A percentile compares a stretch with the other conserved stretches of the same genome.
Evolutionary conservation across 2,888 invertebrate species (phyloP).

Genomic region (Hecatera dysodea): DNA sequence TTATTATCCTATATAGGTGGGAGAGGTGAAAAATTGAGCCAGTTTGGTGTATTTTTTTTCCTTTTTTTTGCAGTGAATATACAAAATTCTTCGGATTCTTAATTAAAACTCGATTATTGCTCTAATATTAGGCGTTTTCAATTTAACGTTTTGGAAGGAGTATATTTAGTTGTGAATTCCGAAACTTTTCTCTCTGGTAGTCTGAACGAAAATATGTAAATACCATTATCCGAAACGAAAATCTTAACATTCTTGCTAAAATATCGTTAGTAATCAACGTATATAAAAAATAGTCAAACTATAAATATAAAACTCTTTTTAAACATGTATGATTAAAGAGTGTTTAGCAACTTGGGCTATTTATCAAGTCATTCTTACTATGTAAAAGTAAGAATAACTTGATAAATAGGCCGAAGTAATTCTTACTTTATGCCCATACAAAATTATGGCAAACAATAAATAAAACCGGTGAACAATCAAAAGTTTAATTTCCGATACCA

Average conservation of each 20-base stretch:
- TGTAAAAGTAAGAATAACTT: too few relatives aligned
- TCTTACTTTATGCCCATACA: constrained; percentile 24
- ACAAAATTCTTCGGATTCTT: constrained; percentile 22
- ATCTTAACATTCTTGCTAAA: too few relatives aligned
- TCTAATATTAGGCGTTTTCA: neutral
- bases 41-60: constrained; percentile 1
- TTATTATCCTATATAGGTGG: constrained; percentile 30
- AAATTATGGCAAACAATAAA: constrained; percentile 52
- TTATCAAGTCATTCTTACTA: constrained; percentile 40
- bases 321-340: constrained; percentile 31
- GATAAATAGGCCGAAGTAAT: too few relatives aligned
- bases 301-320: constrained; percentile 8
- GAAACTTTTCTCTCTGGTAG: neutral
- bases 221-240: neutral
- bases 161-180: neutral
- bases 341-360: constrained; percentile 41
- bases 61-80: constrained; percentile 11
- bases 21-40: constrained; percentile 46
- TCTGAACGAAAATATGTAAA: neutral
- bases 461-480: constrained; percentile 49
- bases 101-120: constrained; percentile 8
- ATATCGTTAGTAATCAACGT: too few relatives aligned
- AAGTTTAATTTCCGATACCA: constrained; percentile 53
- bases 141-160: neutral
- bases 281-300: too few relatives aligned